Conservation (phyloP, 2,888 invertebrate genomes). For the Drosophila anomalipes region DNA sequence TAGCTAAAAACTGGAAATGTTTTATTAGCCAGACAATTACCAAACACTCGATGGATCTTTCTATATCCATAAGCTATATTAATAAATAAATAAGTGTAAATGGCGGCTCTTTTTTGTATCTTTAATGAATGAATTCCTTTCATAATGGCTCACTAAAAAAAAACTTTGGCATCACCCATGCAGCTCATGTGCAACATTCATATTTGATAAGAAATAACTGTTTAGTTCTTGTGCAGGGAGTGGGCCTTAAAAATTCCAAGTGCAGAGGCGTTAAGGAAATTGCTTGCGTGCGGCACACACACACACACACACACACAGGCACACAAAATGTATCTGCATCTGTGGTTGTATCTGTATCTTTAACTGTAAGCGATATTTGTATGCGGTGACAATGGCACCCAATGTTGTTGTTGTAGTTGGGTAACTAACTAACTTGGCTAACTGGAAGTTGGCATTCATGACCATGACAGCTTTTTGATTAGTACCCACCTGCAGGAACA, state of each 20-base stretch:
- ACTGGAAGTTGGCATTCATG: slow-evolving; percentile 70
- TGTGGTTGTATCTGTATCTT: slow-evolving; percentile 24
- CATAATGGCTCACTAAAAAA: slow-evolving; percentile 7
- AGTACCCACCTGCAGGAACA: slow-evolving; percentile 82
- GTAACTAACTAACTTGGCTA: slow-evolving; percentile 52
- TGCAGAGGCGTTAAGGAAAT: slow-evolving; percentile 29
- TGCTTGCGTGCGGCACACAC: slow-evolving; percentile 24
- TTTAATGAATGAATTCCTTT: not conserved
- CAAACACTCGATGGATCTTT: not conserved
- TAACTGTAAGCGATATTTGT: slow-evolving; percentile 71
- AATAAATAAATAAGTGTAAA: not conserved
- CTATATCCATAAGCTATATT: not conserved
- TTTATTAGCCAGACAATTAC: not conserved
- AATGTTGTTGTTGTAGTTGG: slow-evolving; percentile 32
- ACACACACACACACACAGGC: not conserved
- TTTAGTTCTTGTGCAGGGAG: slow-evolving; percentile 17
- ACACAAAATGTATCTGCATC: slow-evolving; percentile 1
- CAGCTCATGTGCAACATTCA: slow-evolving; percentile 19
- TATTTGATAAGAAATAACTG: slow-evolving; percentile 20
- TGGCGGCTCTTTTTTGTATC: no score
- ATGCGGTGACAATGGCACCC: slow-evolving; percentile 68
- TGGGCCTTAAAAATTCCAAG: slow-evolving; percentile 6
- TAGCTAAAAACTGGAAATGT: not conserved
- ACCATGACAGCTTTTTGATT: slow-evolving; percentile 60
- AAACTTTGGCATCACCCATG: not conserved